Conservation (phyloP, 2,888 invertebrate species). For the Melieria omissa region DNA sequence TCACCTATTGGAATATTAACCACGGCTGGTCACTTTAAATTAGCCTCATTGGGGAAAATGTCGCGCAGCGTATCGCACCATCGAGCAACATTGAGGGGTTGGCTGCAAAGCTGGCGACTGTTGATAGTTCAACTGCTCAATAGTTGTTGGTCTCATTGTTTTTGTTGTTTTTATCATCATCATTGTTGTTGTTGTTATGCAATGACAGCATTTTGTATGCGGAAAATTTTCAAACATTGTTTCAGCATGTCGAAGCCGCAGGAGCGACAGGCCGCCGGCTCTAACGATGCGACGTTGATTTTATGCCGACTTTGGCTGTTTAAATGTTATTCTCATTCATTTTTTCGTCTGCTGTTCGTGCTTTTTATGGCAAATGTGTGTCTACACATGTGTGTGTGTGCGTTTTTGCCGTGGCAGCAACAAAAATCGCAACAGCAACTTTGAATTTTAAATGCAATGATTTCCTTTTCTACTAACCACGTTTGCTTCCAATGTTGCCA, state of each 20-base stretch:
- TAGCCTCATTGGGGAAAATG: constrained; percentile 45
- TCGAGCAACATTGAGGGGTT: too few relatives aligned
- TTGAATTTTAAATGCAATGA: constrained; percentile 65
- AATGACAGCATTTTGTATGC: constrained; percentile 64
- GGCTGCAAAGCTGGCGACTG: too few relatives aligned
- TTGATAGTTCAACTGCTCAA: too few relatives aligned
- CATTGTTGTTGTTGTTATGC: constrained; percentile 52
- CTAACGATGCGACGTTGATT: neutral
- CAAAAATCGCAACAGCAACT: constrained; percentile 29
- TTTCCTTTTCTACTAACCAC: constrained; percentile 55
- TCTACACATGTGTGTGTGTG: constrained; percentile 12
- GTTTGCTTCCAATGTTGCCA: constrained; percentile 33
- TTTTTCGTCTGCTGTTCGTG: constrained; percentile 16
- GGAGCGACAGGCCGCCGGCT: neutral
- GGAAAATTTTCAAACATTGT: constrained; percentile 54
- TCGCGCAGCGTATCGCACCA: too few relatives aligned
- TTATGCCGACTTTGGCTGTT: constrained; percentile 15
- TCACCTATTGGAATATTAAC: too few relatives aligned
- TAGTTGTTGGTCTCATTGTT: neutral
- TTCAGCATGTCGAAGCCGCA: constrained; percentile 47
- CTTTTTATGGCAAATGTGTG: neutral
- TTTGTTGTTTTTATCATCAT: constrained; percentile 1
- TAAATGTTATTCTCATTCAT: constrained; percentile 2
- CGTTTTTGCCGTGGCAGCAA: constrained; percentile 2
- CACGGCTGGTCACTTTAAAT: constrained; percentile 39